phyloP scores from a whole-genome alignment of 2,797 vertebrate species.

The Myotis vivesi region DNA sequence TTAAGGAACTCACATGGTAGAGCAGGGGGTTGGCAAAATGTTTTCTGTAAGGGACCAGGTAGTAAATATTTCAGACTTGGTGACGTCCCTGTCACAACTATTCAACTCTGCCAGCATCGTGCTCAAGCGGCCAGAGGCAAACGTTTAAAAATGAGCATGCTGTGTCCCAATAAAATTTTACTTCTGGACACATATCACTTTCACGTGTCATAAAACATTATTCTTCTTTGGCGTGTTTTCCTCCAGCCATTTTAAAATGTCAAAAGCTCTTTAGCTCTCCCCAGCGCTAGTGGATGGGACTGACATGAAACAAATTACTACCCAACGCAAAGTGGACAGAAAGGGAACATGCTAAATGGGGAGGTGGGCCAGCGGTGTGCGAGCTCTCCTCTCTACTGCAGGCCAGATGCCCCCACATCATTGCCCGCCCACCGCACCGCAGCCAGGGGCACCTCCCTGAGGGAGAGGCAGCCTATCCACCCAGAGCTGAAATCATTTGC shows the following conservation, averaged over 20 bases:
- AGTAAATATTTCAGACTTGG: background rate
- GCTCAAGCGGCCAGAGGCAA: background rate
- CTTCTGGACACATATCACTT: background rate
- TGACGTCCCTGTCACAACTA: background rate
- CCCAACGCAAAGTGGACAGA: background rate
- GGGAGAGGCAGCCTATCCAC: background rate
- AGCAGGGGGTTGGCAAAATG: rapidly evolving
- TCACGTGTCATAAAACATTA: background rate
- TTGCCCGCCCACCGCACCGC: rapidly evolving
- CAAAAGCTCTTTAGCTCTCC: background rate
- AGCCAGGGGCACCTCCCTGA: too few species aligned
- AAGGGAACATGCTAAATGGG: background rate
- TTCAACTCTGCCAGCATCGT: rapidly evolving
- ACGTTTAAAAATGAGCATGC: background rate
- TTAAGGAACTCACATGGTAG: background rate
- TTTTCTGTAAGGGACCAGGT: background rate
- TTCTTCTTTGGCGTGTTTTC: background rate
- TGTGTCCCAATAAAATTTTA: background rate
- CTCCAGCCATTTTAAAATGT: conserved; percentile 14
- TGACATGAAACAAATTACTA: background rate
- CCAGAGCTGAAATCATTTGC: background rate
- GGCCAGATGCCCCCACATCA: background rate
- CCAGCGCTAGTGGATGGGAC: background rate
- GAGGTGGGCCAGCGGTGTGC: rapidly evolving
- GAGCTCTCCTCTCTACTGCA: too few species aligned